Evolutionary conservation across 2,888 invertebrate species (phyloP), one percentile per base, ranked within the genome.

Genomic region (Spodoptera exigua): DNA sequence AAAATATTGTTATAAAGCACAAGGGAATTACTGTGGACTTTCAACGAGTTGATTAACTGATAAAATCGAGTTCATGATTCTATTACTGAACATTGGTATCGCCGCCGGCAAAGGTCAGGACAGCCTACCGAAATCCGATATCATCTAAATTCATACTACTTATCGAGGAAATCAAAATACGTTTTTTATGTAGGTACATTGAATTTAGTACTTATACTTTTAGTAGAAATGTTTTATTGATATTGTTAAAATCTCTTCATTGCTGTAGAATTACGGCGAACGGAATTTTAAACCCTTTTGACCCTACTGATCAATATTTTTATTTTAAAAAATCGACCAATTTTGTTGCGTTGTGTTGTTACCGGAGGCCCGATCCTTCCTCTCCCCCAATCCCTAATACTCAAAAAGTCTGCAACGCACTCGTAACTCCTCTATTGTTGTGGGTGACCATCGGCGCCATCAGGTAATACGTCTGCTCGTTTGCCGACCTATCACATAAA

Each of bases 41-140:
- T 39, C n/a, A 18, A 5, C 13, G 35, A 70, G 47, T 47, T 51
- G 55, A 68, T 69, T 69, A 69, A 46, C 52, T 37, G 51, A 55
- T 69, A 68, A 56, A 73, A 76, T 76, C 41, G 53, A 62, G 58
- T 76, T 58, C 70, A 76, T 59, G 62, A 72, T 68, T 74, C 55
- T 59, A 68, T 72, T 74, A 73, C 63, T 44, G 7, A 27, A 13
- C 58, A 56, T 67, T 58, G 40, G 55, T 27, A 71, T 66, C 36
- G 57, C 73, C 57, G 35, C 44, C 32, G 41, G 63, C 51, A 40
- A 27, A 68, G 77, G 56, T 61, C 74, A 68, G 39, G 43, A 11
- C 41, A 12, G 49, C 54, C 40, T 53, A 27, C 54, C 40, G 14
- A 68, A 54, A 53, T 32, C 12, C 63, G 74, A 74, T 74, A 70